Evolutionary conservation across 2,113 vertebrate genomes (phyloP), one percentile per base, ranked within the genome.

Genomic region (Hypocryptadius cinnamomeus): DNA sequence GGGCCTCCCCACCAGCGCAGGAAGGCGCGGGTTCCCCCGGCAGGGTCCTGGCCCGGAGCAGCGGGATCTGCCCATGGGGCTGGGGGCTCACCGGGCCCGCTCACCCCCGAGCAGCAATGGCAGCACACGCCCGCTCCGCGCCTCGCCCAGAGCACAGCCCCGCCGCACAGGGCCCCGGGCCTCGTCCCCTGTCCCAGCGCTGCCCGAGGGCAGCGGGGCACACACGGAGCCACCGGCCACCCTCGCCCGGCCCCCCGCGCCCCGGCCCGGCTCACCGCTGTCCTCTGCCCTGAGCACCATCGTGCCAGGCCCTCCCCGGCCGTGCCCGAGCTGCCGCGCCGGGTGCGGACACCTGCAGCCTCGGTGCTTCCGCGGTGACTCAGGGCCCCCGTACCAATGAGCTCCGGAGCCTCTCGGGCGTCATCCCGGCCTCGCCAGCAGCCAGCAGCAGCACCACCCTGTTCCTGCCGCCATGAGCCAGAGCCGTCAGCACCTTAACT

Each of bases 231-330:
- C 44, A 30, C 19, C 19, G 17, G 23, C 22, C 15, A 9, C 39
- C 44, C 48, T 14, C 5, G 0, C 5, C 14, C 16, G 12, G 10
- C 5, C 39, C 60, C 66, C 39, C 37, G 15, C 15, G 0, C 5
- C 13, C 27, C 21, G 27, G 8, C 19, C 82, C 66, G 5, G 72
- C 93, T 94, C 87, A 93, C 94, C 66, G 0, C 9, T 15, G 27
- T 53, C 69, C 80, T 64, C 72, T 1, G 35, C 56, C 63, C 85
- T 63, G 21, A 96, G 93, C 66, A 94, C 96, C 96, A 96, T 95
- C 23, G 47, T 65, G 72, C 39, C 2, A 19, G 4, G 3, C 30
- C 48, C 27, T 48, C n/a, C 3, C 31, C 12, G 2, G 37, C 79
- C 2, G 25, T 48, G 66, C 47, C 37, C 2, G 16, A 3, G 65